phyloP scores from a whole-genome alignment of 2,113 vertebrate species.

The Pseudopipra pipra region DNA sequence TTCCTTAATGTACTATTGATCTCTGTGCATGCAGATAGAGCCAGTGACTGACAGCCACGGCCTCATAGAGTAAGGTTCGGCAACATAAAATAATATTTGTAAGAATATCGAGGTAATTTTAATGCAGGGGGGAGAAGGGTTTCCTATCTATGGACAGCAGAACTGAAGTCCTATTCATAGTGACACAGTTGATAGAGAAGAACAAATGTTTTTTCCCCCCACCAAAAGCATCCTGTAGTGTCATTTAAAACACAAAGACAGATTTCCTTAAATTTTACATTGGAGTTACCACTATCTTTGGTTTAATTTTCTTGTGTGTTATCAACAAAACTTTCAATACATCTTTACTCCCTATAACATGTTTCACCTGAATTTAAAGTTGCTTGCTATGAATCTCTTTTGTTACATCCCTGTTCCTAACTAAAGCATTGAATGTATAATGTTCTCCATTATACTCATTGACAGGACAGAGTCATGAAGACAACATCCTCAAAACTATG shows the following conservation, averaged over 20 bases:
- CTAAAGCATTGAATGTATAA: not conserved
- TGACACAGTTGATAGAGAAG: not conserved
- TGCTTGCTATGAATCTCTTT: not conserved
- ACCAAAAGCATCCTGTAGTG: not conserved
- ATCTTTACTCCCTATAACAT: not conserved
- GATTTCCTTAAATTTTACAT: not conserved
- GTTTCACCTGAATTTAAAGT: not conserved
- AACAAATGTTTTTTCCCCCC: not conserved
- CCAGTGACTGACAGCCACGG: slow-evolving; percentile 39
- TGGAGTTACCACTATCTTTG: not conserved
- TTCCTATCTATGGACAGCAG: not conserved
- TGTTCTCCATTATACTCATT: not conserved
- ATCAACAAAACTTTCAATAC: not conserved
- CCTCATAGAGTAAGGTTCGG: not conserved
- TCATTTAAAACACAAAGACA: not conserved
- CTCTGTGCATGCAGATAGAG: slow-evolving; percentile 52
- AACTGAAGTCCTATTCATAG: not conserved
- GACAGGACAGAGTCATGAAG: not conserved
- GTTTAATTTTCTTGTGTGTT: not conserved
- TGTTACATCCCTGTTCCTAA: not conserved
- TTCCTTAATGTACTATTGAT: slow-evolving; percentile 84
- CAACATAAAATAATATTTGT: not conserved
- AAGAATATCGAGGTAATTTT: not conserved
- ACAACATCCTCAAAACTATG: not conserved
- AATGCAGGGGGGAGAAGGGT: accelerated